Conservation (phyloP, 35 echinoderm and acorn worm genomes). For the Holothuria glaberrima region DNA sequence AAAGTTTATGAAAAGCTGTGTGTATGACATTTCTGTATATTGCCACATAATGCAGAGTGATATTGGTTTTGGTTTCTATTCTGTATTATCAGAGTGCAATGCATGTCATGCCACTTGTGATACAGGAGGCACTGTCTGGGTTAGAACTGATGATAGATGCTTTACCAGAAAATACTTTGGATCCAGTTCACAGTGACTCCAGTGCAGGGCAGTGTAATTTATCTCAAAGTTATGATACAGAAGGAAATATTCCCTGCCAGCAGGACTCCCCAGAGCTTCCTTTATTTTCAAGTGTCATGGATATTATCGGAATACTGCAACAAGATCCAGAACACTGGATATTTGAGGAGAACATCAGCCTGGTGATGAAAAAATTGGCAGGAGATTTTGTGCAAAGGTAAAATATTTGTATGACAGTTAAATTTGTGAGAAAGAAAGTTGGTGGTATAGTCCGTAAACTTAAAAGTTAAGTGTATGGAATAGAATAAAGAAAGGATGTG, state of each 20-base stretch:
- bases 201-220: too few species aligned
- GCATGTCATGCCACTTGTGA: background rate
- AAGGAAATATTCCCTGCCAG: background rate
- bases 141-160: conserved; percentile 28
- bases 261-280: background rate
- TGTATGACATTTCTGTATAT: too few species aligned
- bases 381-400: conserved; percentile 34
- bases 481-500: too few species aligned
- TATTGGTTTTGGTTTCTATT: too few species aligned
- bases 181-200: background rate
- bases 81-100: background rate
- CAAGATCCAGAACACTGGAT: conserved; percentile 7
- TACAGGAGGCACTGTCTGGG: conserved; percentile 1
- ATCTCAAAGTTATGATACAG: too few species aligned
- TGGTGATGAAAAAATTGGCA: conserved; percentile 2
- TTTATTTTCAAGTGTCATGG: background rate
- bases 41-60: too few species aligned
- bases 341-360: conserved; percentile 7
- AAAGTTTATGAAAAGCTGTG: too few species aligned
- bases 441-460: too few species aligned
- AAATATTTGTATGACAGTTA: too few species aligned
- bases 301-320: conserved; percentile 16
- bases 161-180: background rate
- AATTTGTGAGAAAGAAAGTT: too few species aligned
- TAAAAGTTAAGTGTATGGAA: too few species aligned